Evolutionary conservation across 2,888 invertebrate genomes (phyloP).

Genomic region (Epinotia demarniana): DNA sequence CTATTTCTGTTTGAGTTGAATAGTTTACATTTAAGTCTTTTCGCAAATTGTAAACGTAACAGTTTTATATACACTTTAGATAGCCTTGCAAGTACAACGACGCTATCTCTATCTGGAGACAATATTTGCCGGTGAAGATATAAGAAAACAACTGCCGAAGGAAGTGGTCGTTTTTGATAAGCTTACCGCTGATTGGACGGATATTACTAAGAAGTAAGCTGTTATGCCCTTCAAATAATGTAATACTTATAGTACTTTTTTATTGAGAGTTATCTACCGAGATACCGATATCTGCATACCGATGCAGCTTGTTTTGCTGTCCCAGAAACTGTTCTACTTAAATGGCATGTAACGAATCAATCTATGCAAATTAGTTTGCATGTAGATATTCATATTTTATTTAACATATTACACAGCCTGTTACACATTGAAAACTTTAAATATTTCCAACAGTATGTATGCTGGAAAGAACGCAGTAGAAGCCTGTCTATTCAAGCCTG

Average conservation of each 20-base stretch:
- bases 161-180: slow-evolving; percentile 90
- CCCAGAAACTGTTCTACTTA: too few species aligned
- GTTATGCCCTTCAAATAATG: neutral
- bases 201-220: slow-evolving; percentile 85
- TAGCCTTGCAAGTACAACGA: slow-evolving; percentile 91
- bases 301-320: too few species aligned
- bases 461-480: slow-evolving; percentile 84
- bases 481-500: slow-evolving; percentile 85
- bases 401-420: neutral
- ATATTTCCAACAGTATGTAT: slow-evolving; percentile 70
- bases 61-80: slow-evolving; percentile 56
- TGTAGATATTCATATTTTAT: too few species aligned
- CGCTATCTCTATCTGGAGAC: slow-evolving; percentile 95
- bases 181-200: slow-evolving; percentile 89
- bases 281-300: too few species aligned
- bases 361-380: too few species aligned
- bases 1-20: neutral
- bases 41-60: neutral
- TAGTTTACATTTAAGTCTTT: neutral
- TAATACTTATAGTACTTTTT: neutral
- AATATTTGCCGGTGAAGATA: slow-evolving; percentile 95
- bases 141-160: slow-evolving; percentile 91
- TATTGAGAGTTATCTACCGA: too few species aligned
- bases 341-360: too few species aligned
- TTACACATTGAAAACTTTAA: neutral